Conservation (phyloP, 2,888 invertebrate species). For the Scaptomyza caliginosa region DNA sequence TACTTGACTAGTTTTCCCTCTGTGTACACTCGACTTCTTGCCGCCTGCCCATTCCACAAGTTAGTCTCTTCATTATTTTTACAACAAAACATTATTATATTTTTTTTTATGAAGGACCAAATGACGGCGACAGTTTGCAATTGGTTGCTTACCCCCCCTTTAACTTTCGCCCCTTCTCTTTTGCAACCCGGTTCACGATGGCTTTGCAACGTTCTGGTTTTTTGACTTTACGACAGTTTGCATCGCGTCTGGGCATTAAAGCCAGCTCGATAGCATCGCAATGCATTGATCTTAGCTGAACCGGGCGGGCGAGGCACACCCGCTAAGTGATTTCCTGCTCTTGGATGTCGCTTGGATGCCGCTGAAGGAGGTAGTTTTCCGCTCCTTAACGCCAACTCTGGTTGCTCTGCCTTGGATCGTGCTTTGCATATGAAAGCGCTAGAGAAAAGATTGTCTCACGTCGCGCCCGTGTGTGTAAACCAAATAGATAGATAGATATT, state of each 20-base stretch:
- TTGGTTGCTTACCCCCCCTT: not conserved
- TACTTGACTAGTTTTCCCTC: not conserved
- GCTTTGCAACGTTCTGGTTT: constrained; percentile 9
- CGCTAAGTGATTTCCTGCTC: constrained; percentile 61
- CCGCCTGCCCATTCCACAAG: constrained; percentile 4
- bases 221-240: constrained; percentile 11
- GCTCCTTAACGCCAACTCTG: not conserved
- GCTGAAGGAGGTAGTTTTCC: not conserved
- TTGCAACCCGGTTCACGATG: not conserved
- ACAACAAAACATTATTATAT: constrained; percentile 31
- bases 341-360: not conserved
- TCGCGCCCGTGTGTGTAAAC: constrained; percentile 30
- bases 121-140: constrained; percentile 24
- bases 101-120: constrained; percentile 35
- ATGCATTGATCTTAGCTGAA: constrained; percentile 44
- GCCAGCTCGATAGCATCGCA: constrained; percentile 19
- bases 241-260: constrained; percentile 29
- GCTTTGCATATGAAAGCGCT: constrained; percentile 44
- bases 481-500: constrained; percentile 18
- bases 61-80: constrained; percentile 47
- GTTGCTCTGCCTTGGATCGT: not conserved
- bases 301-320: constrained; percentile 41
- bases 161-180: not conserved
- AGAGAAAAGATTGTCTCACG: constrained; percentile 17
- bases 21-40: not conserved